Conservation (phyloP, 2,797 vertebrate species). For the Natrix natrix region DNA sequence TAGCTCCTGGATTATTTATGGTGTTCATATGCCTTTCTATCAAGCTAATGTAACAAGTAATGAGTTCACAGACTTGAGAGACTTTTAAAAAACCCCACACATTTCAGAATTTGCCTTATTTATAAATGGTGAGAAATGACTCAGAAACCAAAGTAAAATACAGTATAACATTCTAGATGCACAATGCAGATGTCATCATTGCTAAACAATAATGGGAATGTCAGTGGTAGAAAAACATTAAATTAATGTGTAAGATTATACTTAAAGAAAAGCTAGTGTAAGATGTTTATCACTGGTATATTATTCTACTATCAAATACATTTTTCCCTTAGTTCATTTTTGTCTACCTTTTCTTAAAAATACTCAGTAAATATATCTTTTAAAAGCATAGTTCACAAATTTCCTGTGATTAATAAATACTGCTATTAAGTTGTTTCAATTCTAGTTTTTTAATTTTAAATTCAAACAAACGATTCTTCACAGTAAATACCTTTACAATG, state of each 20-base stretch:
- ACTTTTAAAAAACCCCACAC: neutral
- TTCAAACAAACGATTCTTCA: neutral
- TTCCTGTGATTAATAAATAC: neutral
- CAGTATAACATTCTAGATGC: neutral
- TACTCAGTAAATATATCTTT: neutral
- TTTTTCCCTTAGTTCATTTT: neutral
- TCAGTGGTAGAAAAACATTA: neutral
- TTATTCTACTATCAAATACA: neutral
- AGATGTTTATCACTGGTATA: neutral
- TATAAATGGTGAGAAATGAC: neutral
- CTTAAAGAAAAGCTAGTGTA: neutral
- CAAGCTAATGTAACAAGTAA: neutral
- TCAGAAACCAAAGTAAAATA: neutral
- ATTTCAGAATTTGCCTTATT: neutral
- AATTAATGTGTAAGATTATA: neutral
- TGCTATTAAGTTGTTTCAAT: neutral
- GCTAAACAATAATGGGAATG: neutral
- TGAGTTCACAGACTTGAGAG: neutral
- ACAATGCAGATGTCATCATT: neutral
- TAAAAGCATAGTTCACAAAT: neutral
- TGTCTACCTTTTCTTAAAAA: neutral
- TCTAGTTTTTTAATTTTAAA: neutral
- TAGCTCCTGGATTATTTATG: neutral
- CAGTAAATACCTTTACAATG: neutral
- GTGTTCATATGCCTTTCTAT: neutral